These are phyloP conservation scores for Drosophila vallismaia DNA, from an alignment of 2,888 invertebrate species.

Conservation along the genomic window DNA sequence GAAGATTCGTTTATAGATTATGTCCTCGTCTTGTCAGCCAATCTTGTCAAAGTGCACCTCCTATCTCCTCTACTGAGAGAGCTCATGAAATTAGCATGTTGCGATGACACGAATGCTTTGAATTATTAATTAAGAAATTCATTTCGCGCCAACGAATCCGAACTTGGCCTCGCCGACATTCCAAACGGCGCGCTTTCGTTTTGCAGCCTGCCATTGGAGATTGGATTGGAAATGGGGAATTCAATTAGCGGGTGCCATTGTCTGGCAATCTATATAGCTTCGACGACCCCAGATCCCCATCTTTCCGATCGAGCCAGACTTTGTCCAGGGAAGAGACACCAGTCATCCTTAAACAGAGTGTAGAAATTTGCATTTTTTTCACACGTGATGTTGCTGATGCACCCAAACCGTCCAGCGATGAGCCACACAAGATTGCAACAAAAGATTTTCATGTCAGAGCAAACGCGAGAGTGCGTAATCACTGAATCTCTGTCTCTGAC, in stretches of 20 bases:
- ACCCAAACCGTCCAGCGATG: constrained; percentile 17
- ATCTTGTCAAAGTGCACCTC: constrained; percentile 3
- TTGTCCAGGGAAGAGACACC: background rate
- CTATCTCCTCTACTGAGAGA: background rate
- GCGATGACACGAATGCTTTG: constrained; percentile 44
- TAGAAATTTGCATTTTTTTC: constrained; percentile 40
- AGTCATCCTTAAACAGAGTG: background rate
- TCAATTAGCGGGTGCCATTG: constrained; percentile 51
- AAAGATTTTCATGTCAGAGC: constrained; percentile 29
- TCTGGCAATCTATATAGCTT: constrained; percentile 34
- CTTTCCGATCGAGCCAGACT: background rate
- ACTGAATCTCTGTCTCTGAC: constrained; percentile 32
- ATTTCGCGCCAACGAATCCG: constrained; percentile 42
- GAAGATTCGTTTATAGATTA: background rate
- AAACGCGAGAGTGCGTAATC: constrained; percentile 49
- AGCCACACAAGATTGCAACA: constrained; percentile 13
- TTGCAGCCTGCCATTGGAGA: constrained; percentile 5
- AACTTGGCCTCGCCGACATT: constrained; percentile 47
- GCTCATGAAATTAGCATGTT: constrained; percentile 37
- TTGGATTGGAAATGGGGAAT: constrained; percentile 29
- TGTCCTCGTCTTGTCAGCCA: background rate
- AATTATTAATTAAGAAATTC: constrained; percentile 63
- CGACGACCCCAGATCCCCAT: constrained; percentile 5
- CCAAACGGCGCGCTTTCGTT: constrained; percentile 51
- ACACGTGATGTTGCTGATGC: constrained; percentile 9